These are phyloP conservation scores for Alectura lathami DNA, from an alignment of 2,113 vertebrate species.

Conservation along the genomic window DNA sequence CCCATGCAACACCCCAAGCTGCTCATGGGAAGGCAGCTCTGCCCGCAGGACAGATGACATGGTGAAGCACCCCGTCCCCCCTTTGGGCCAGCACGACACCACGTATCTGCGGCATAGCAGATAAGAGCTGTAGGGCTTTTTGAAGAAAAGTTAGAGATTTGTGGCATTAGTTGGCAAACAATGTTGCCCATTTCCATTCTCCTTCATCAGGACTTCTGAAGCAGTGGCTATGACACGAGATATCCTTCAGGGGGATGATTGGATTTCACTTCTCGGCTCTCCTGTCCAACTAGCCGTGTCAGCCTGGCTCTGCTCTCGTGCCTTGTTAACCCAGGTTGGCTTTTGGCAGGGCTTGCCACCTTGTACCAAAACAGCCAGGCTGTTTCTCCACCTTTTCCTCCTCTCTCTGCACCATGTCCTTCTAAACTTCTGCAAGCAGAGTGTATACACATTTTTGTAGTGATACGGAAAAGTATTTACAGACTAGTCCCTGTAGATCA, in stretches of 20 bases:
- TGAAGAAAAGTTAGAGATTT: background rate
- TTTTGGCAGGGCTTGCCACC: background rate
- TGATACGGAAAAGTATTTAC: background rate
- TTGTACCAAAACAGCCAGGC: background rate
- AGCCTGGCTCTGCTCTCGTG: background rate
- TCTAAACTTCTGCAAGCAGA: background rate
- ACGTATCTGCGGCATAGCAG: background rate
- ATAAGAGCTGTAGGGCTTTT: background rate
- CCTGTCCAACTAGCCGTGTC: background rate
- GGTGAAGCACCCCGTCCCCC: background rate
- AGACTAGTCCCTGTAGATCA: background rate
- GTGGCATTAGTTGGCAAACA: background rate
- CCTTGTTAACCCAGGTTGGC: accelerated
- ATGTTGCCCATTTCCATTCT: background rate
- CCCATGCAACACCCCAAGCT: background rate
- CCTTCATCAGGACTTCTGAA: background rate
- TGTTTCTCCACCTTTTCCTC: background rate
- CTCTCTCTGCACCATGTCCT: background rate
- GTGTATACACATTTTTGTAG: background rate
- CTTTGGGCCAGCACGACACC: background rate
- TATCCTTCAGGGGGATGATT: background rate
- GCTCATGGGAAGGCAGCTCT: no score
- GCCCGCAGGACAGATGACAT: background rate
- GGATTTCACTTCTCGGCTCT: background rate
- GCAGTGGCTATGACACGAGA: background rate